phyloP scores from a whole-genome alignment of 1,140 invertebrate species.

The Aricia agestis region DNA sequence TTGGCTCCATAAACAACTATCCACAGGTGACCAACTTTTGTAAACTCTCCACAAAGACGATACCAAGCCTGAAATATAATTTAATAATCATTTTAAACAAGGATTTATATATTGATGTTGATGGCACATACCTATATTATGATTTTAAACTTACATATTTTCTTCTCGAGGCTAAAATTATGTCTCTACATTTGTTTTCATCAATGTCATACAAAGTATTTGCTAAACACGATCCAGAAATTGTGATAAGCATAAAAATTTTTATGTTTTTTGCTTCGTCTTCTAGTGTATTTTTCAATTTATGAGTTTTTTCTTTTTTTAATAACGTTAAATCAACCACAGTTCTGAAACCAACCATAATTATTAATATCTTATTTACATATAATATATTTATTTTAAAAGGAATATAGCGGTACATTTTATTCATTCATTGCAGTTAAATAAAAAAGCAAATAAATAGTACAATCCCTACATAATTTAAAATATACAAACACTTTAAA shows the following conservation, averaged over 20 bases:
- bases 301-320: conserved; percentile 59
- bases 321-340: conserved; percentile 43
- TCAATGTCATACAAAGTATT: conserved; percentile 91
- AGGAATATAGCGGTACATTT: too few species aligned
- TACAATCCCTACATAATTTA: too few species aligned
- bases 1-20: conserved; percentile 92
- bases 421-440: too few species aligned
- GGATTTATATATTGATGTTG: not conserved
- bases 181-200: conserved; percentile 81
- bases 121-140: not conserved
- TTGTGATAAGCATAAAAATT: conserved; percentile 92
- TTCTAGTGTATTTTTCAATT: conserved; percentile 44
- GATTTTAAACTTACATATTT: conserved; percentile 83
- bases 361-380: not conserved
- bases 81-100: not conserved
- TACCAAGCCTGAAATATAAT: conserved; percentile 71
- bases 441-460: too few species aligned
- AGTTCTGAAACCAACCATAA: conserved; percentile 37
- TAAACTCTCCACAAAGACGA: conserved; percentile 82
- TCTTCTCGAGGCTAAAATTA: conserved; percentile 76
- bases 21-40: conserved; percentile 89
- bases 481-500: too few species aligned
- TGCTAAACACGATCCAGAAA: conserved; percentile 90
- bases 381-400: too few species aligned
- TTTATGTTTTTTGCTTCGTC: conserved; percentile 79